These are phyloP conservation scores for Apodemus sylvaticus DNA, from an alignment of 2,113 vertebrate genomes.

Conservation along the genomic window DNA sequence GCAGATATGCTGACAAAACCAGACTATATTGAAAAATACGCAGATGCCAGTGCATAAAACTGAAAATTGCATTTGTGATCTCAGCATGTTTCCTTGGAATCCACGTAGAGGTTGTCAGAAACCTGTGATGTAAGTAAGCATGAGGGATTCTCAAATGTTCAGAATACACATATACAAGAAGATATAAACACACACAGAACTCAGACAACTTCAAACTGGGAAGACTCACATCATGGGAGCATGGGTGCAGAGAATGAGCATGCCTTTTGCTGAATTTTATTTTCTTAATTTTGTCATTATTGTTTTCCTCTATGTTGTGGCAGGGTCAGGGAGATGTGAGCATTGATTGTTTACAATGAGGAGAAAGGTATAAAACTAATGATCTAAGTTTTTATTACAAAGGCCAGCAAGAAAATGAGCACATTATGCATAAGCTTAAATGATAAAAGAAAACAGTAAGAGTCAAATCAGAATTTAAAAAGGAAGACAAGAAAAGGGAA, in stretches of 20 bases:
- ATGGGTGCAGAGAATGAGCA: background rate
- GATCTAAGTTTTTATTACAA: background rate
- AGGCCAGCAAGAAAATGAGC: background rate
- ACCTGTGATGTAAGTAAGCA: background rate
- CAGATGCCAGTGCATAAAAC: background rate
- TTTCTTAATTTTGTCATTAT: background rate
- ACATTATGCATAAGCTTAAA: background rate
- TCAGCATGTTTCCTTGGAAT: background rate
- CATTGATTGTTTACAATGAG: background rate
- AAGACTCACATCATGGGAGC: background rate
- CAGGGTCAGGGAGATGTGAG: background rate
- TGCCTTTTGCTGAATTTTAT: background rate
- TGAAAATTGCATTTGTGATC: background rate
- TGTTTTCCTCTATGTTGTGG: background rate
- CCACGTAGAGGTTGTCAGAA: background rate
- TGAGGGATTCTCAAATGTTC: constrained; percentile 7
- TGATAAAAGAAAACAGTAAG: background rate
- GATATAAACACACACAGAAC: background rate
- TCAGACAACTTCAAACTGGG: background rate
- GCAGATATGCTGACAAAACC: background rate
- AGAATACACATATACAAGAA: background rate
- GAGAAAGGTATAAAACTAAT: background rate
- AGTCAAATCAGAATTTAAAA: background rate
- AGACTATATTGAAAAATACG: background rate
- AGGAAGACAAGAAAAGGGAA: background rate